These are phyloP conservation scores for Chromobotia macracanthus DNA, from an alignment of 2,797 vertebrate genomes.

Conservation along the genomic window DNA sequence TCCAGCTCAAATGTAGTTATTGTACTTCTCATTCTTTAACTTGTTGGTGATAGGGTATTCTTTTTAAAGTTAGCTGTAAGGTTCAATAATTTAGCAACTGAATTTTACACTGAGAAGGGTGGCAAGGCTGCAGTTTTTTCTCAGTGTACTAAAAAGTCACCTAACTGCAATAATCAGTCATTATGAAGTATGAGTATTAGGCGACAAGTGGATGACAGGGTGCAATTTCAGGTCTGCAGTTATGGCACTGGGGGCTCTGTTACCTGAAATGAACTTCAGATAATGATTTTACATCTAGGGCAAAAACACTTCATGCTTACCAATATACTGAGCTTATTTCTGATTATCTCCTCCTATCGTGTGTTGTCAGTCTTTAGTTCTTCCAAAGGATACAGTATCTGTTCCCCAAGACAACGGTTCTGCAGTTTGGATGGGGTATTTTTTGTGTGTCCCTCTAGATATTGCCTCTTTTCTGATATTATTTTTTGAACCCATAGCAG, in stretches of 20 bases:
- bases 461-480: constrained; percentile 35
- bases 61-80: not conserved
- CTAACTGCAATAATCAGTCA: no score
- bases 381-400: not conserved
- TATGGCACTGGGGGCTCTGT: not conserved
- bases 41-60: no score
- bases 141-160: no score
- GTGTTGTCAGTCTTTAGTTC: not conserved
- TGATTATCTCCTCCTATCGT: not conserved
- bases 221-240: not conserved
- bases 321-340: no score
- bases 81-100: constrained; percentile 4
- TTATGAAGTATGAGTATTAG: no score
- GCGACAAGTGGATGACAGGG: not conserved
- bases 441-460: constrained; percentile 22
- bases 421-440: not conserved
- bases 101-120: not conserved
- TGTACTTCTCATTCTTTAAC: no score
- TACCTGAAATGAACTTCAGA: no score
- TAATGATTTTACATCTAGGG: no score
- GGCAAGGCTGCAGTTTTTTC: no score
- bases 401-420: constrained; percentile 6
- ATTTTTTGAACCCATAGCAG: constrained; percentile 38
- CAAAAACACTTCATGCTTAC: no score
- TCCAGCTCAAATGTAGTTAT: no score